Percentiles rank a stretch among this genome's conserved stretches.
Conservation (phyloP, 2,888 invertebrate genomes). For the Iphiclides podalirius region DNA sequence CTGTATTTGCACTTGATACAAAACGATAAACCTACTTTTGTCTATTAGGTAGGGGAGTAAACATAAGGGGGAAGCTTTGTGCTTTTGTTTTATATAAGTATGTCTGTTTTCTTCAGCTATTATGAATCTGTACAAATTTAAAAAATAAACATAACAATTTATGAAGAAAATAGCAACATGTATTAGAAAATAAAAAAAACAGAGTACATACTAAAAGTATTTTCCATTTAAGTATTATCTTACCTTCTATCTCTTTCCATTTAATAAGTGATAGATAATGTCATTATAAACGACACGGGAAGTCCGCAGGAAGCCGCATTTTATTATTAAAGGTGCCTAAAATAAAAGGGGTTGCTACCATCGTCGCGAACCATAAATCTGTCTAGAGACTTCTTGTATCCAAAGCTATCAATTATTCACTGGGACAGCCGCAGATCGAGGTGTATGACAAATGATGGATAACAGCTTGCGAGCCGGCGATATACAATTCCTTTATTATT, state of each 20-base stretch:
- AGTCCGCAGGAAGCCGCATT: neutral
- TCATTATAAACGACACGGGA: neutral
- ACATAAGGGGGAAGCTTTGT: slow-evolving; percentile 29
- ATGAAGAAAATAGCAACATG: too few species aligned
- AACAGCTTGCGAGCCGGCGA: slow-evolving; percentile 24
- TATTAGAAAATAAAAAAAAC: too few species aligned
- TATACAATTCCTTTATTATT: slow-evolving; percentile 29
- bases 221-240: too few species aligned
- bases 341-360: slow-evolving; percentile 37
- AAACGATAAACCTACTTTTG: slow-evolving; percentile 36
- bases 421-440: slow-evolving; percentile 42
- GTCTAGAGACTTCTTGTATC: slow-evolving; percentile 51
- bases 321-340: slow-evolving; percentile 37
- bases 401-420: slow-evolving; percentile 58
- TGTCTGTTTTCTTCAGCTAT: neutral
- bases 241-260: too few species aligned
- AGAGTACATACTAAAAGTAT: too few species aligned
- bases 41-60: slow-evolving; percentile 36
- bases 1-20: slow-evolving; percentile 38
- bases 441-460: slow-evolving; percentile 54
- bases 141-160: too few species aligned
- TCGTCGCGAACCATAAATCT: slow-evolving; percentile 54
- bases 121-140: neutral
- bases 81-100: slow-evolving; percentile 1
- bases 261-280: too few species aligned